Percentiles rank a stretch among this genome's conserved stretches.
phyloP scores from a whole-genome alignment of 1,140 invertebrate species.

The Eufriesea mexicana region DNA sequence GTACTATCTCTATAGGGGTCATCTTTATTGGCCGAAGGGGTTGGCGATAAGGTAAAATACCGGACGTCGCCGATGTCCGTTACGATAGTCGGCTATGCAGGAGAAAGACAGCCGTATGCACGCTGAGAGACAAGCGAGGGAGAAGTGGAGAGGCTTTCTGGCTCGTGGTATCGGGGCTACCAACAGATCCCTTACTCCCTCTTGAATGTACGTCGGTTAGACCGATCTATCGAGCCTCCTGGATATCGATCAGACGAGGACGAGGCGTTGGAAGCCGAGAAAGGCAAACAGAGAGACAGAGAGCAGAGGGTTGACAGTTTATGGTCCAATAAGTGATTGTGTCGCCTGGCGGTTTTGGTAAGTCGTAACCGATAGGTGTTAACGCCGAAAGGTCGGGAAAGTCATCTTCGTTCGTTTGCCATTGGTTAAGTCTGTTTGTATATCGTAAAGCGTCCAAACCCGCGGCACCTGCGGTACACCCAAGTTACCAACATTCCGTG shows the following conservation, averaged over 20 bases:
- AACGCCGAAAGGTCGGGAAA: conserved; percentile 3
- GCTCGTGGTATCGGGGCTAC: conserved; percentile 31
- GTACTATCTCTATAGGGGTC: conserved; percentile 72
- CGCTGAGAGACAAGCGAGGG: background rate
- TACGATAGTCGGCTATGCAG: conserved; percentile 60
- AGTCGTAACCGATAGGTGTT: conserved; percentile 5
- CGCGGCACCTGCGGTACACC: background rate
- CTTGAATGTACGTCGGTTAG: conserved; percentile 37
- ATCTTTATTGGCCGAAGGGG: conserved; percentile 75
- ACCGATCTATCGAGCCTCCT: conserved; percentile 36
- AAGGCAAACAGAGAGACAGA: conserved; percentile 34
- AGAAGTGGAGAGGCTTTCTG: conserved; percentile 20
- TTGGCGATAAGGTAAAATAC: conserved; percentile 76
- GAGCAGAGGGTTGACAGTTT: conserved; percentile 38
- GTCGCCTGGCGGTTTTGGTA: conserved; percentile 21
- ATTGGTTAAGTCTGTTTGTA: background rate
- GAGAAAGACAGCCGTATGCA: conserved; percentile 25
- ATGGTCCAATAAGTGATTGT: conserved; percentile 47
- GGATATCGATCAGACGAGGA: conserved; percentile 36
- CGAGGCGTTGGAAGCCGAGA: background rate
- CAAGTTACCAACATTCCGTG: background rate
- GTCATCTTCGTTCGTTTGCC: background rate
- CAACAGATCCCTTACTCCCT: conserved; percentile 42
- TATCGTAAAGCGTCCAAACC: background rate
- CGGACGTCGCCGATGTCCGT: conserved; percentile 65